Percentiles rank a stretch among this genome's conserved stretches.
Conservation (phyloP, 2,113 vertebrate genomes). For the Anseranas semipalmata region DNA sequence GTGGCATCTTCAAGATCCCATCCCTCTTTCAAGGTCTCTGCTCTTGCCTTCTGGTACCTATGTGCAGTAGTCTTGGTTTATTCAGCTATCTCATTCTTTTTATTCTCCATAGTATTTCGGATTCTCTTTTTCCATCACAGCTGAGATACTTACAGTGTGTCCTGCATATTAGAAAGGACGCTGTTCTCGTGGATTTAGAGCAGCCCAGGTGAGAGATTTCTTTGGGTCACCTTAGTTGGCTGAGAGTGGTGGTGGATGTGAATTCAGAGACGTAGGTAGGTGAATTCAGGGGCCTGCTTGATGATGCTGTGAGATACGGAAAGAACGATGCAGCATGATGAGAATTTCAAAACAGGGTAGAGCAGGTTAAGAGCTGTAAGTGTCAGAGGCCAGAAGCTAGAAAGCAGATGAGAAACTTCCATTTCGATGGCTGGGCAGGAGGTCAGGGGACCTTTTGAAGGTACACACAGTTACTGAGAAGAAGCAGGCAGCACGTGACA, state of each 20-base stretch:
- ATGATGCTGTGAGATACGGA: neutral
- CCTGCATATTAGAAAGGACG: neutral
- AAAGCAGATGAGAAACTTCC: neutral
- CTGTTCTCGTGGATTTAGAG: neutral
- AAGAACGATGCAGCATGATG: accelerated
- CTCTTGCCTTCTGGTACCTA: neutral
- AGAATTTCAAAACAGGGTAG: neutral
- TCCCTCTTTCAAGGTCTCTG: neutral
- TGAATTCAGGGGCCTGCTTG: neutral
- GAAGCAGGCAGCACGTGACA: neutral
- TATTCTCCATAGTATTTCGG: neutral
- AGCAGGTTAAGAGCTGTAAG: neutral
- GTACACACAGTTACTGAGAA: neutral
- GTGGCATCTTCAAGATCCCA: neutral
- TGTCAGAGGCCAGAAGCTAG: neutral
- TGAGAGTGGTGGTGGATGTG: neutral
- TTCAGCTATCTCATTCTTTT: neutral
- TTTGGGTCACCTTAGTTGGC: neutral
- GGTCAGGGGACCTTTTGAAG: neutral
- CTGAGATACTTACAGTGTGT: neutral
- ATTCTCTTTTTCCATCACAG: neutral
- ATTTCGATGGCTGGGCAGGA: neutral
- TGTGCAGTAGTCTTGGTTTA: neutral
- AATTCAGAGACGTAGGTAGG: accelerated
- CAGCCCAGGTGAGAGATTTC: neutral